Base-by-base conservation (phyloP, 2,113 vertebrate genomes). In the Urocynchramus pylzowi region DNA sequence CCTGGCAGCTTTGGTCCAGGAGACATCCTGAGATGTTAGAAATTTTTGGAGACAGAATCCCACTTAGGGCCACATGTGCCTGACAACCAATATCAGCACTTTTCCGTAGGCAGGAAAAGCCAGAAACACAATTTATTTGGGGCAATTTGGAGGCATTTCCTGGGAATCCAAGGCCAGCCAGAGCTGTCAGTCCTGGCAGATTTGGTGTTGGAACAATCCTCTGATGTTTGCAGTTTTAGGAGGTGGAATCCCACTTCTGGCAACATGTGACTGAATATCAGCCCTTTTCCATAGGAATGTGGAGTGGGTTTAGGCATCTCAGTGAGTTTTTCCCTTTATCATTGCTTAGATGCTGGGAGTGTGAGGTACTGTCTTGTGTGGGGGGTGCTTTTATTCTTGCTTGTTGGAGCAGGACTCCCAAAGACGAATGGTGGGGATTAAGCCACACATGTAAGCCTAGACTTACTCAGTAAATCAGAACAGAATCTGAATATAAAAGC, bases 41-140 rank as follows among this genome's bases (percentile, higher is more conserved):
- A 39, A n/a, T 28, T 47, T 84, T 54, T 0, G 1, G 49, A 39
- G 16, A 20, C 3, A 0, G 27, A 33, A 33, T 64, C 28, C 41
- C 18, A 39, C 22, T 33, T 33, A 11, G 7, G 33, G 18, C 33
- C 5, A 11, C 0, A 1, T 1, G 9, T 0, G 0, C 11, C 50
- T 75, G n/a, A 56, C 4, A 4, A 16, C 19, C 2, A 30, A 13
- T 39, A 39, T 49, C 23, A n/a, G 30, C 28, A 5, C 41, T n/a
- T 74, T 56, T 41, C 59, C 0, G 0, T 3, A 56, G n/a, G 23
- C 26, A 18, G 15, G n/a, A 64, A 33, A 74, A 63, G 21, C 17
- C 6, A 5, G 13, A 53, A 37, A 13, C 6, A 17, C 27, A 44
- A 44, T 37, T 71, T 84, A 15, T 17, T 44, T 3, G 11, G 21